Evolutionary conservation across 1,140 invertebrate species (phyloP), one percentile per base, ranked within the genome.

Genomic region (Heliconius hewitsoni): DNA sequence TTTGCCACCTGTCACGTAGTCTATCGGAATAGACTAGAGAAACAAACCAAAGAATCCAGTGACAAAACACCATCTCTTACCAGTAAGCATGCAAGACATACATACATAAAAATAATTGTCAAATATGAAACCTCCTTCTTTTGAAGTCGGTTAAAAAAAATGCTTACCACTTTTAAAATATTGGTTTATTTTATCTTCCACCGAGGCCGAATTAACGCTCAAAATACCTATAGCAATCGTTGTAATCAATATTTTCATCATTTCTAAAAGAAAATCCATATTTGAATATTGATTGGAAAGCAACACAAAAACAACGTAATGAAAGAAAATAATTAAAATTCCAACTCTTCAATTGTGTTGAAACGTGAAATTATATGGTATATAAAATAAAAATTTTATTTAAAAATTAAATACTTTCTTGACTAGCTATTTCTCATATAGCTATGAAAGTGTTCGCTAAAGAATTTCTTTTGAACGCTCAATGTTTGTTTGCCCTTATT

Each of bases 161-260:
- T 46, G 39, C 81, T 85, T 81, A 85, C 84, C 83, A n/a, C 81
- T 83, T 1, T 74, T 66, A 83, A 87, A 89, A 78, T 87, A 87
- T 30, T 85, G 46, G 37, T 4, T 30, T 73, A 83, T 74, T 73
- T 81, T 79, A 34, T 50, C 42, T 42, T 74, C 79, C 71, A 81
- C 79, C 23, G 60, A 52, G 34, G 73, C 39, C 42, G 79, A 55
- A 55, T 37, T 72, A 70, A 78, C 46, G 18, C 30, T 78, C 34
- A 71, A 77, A 50, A 77, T 77, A 8, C 27, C 13, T 30, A 27
- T 18, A 42, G 27, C 27, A 11, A 60, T 13, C 2, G 27, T 66
- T 66, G 5, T n/a, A 66, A 66, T 3, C 1, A 75, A 57, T 60
- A 75, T 39, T 75, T 37, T 60, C 18, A 30, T 60, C 34, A 60